Percentiles rank a stretch among this genome's conserved stretches.
These are phyloP conservation scores for Cryptosula pallasiana DNA, from an alignment of 2,888 invertebrate species.

Conservation along the genomic window DNA sequence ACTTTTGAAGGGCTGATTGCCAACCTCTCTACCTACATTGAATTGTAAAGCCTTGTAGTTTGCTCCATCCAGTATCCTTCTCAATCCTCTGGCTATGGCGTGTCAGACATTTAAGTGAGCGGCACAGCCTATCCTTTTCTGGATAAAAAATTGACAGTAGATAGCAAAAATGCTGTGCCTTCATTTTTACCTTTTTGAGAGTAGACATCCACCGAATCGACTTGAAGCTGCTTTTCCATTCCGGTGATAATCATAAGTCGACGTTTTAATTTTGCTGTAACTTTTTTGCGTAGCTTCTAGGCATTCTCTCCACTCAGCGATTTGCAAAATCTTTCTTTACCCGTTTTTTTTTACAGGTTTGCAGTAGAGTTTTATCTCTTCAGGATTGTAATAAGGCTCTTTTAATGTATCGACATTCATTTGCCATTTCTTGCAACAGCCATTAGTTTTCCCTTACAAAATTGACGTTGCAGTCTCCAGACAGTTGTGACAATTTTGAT, in stretches of 20 bases:
- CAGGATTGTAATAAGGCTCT: background rate
- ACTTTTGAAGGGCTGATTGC: background rate
- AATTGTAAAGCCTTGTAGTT: no score
- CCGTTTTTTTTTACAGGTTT: no score
- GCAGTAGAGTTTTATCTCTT: background rate
- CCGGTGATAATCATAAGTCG: background rate
- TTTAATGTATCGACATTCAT: no score
- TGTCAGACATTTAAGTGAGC: background rate
- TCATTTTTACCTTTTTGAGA: background rate
- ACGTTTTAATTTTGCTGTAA: background rate
- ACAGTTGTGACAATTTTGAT: no score
- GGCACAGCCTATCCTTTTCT: no score
- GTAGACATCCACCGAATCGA: background rate
- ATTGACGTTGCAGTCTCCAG: no score
- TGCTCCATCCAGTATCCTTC: no score
- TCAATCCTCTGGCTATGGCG: background rate
- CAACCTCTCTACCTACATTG: background rate
- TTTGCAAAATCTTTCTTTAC: no score
- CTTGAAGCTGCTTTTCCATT: background rate
- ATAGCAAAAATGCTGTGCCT: background rate
- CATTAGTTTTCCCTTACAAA: no score
- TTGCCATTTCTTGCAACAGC: no score
- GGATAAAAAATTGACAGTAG: no score
- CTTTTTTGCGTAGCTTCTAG: background rate
- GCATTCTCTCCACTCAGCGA: no score